Base-by-base conservation (phyloP, 2,797 vertebrate genomes). In the Podarcis lilfordi region DNA sequence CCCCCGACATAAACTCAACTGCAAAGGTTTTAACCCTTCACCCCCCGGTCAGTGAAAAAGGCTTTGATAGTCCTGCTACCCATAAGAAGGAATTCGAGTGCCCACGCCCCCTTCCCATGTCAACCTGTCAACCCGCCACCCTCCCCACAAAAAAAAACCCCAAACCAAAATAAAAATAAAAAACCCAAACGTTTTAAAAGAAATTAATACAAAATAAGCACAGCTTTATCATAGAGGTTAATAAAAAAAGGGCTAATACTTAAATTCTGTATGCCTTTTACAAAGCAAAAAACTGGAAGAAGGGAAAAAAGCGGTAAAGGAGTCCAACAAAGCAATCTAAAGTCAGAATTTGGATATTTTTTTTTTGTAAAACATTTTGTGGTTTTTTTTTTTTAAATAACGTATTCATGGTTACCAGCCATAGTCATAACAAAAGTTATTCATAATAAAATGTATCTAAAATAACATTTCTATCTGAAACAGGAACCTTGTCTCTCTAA, bases 341-440 rank as follows among this genome's bases (percentile, higher is more conserved):
- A 90, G 86, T 87, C 81, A 87, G 80, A 87, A 90, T 87, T 64
- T 50, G 89, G 88, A 83, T 23, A 43, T 81, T 72, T 89, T 80
- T 89, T 88, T 88, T 88, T 88, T 89, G 88, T 89, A 89, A 89
- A 89, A 89, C 71, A 50, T 89, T 89, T 90, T 90, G 80, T 84
- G 85, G 66, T 32, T 55, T 32, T 82, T 80, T 89, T 88, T 90
- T 87, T 87, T 90, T 87, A 87, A 86, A 85, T 88, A 88, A 96
- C 95, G 96, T 96, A 95, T 95, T 96, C 95, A 97, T 97, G 97
- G 97, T 97, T 97, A 96, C 97, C 96, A 97, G 97, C 96, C 96
- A 97, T 97, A 96, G 96, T 97, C 96, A 97, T 97, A 96, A 97
- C 96, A 97, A 97, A 97, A 97, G 96, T 96, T 97, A 96, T 97